A percentile compares a stretch with the other conserved stretches of the same genome.
Conservation (phyloP, 2,888 invertebrate species). For the Allygus modestus region DNA sequence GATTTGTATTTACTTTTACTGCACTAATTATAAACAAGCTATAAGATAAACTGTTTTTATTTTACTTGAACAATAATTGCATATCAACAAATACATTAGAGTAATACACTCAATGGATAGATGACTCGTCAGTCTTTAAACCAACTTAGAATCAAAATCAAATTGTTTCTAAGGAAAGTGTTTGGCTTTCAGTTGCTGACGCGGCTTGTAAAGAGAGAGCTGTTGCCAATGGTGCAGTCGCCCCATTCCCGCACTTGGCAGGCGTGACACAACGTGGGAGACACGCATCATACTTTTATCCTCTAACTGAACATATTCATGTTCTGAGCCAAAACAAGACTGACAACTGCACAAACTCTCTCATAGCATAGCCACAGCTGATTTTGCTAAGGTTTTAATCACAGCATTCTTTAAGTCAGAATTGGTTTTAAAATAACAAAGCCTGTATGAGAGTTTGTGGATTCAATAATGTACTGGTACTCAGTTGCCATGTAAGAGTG, state of each 20-base stretch:
- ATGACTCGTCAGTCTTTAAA: too few species aligned
- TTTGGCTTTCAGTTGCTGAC: slow-evolving; percentile 75
- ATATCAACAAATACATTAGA: too few species aligned
- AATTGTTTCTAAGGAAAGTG: too few species aligned
- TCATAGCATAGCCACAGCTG: not conserved
- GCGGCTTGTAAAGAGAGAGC: slow-evolving; percentile 75
- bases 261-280: not conserved
- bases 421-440: not conserved
- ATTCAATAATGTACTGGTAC: too few species aligned
- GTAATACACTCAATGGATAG: too few species aligned
- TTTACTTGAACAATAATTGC: too few species aligned
- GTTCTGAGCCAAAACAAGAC: slow-evolving; percentile 30
- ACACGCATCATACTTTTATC: slow-evolving; percentile 10
- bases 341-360: slow-evolving; percentile 35
- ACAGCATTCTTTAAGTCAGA: not conserved
- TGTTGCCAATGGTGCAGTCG: slow-evolving; percentile 21
- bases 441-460: not conserved
- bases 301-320: slow-evolving; percentile 29
- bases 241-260: slow-evolving; percentile 17
- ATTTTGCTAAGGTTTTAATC: not conserved
- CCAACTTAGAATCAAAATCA: too few species aligned
- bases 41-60: too few species aligned
- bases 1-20: too few species aligned
- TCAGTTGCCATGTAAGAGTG: not conserved
- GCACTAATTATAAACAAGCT: too few species aligned